Evolutionary conservation across 1,140 invertebrate species (phyloP), one percentile per base, ranked within the genome.

Genomic region (Leguminivora glycinivorella): DNA sequence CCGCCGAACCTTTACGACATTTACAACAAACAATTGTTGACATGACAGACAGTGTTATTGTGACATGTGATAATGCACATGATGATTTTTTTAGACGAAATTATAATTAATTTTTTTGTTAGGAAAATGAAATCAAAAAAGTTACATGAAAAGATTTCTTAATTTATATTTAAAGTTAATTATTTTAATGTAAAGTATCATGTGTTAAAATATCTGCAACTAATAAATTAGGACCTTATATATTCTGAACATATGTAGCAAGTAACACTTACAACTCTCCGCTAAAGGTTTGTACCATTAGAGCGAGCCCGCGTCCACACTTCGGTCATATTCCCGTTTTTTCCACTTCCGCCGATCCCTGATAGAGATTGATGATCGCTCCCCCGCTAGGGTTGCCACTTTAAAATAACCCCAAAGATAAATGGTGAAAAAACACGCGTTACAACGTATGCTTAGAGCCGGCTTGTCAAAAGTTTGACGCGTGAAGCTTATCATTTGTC

Each of bases 311-410:
- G 68, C 68, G 75, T 73, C 74, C 76, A 72, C 71, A 70, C 74
- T 76, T 69, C 77, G 81, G 76, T 83, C 82, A 83, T 84, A 86
- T 84, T 84, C 75, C 69, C 69, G 76, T 75, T 82, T 84, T 87
- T 85, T 85, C 56, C 52, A 74, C 74, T 72, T 70, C 68, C 76
- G 76, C 72, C 77, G 75, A 68, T 74, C 52, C 71, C 76, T 87
- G 84, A 88, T 88, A 83, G 82, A 86, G 85, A 88, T 88, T 88
- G 85, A 88, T 88, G 85, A 83, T 80, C 70, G 73, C 75, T 56
- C 74, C 79, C 74, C 72, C 75, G 29, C 73, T 63, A 63, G 58
- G 58, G 58, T 63, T 63, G 58, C 58, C 19, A 43, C 26, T 40
- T 52, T 52, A 52, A 52, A 52, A 52, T 52, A 52, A 52, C 43